Evolutionary conservation across 1,140 invertebrate genomes (phyloP).

Genomic region (Listronotus oregonensis): DNA sequence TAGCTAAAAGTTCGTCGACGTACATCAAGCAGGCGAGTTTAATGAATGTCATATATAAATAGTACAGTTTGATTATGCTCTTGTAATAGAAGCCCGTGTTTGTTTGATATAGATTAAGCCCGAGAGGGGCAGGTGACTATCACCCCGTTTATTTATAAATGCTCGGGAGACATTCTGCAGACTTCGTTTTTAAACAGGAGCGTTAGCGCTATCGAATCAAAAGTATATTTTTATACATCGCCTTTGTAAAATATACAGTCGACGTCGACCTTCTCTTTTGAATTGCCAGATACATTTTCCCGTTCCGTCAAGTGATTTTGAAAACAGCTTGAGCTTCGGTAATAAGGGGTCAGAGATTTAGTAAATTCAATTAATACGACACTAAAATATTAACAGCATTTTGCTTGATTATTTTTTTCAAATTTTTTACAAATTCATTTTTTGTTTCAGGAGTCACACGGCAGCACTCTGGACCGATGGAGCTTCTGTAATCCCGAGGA

Average conservation of each 20-base stretch:
- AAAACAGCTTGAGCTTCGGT: background rate
- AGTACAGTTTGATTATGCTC: conserved; percentile 43
- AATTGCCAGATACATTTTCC: conserved; percentile 26
- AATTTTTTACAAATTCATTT: background rate
- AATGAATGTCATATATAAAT: conserved; percentile 45
- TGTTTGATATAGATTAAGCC: conserved; percentile 48
- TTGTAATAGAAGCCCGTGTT: conserved; percentile 42
- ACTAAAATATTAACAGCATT: background rate
- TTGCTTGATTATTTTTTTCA: background rate
- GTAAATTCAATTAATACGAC: too few species aligned
- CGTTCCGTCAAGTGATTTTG: conserved; percentile 20
- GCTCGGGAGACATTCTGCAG: conserved; percentile 52
- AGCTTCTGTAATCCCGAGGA: conserved; percentile 81
- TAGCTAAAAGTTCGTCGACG: conserved; percentile 23
- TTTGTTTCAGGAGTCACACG: conserved; percentile 69
- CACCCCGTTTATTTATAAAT: conserved; percentile 52
- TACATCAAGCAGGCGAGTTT: conserved; percentile 38
- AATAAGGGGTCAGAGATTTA: background rate
- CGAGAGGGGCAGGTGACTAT: conserved; percentile 50
- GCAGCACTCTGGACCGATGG: conserved; percentile 80
- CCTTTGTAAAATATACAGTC: conserved; percentile 39
- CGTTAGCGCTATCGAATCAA: conserved; percentile 41
- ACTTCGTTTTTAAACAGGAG: conserved; percentile 49
- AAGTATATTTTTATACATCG: conserved; percentile 51
- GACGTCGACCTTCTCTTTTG: conserved; percentile 31